A percentile compares a stretch with the other conserved stretches of the same genome.
phyloP scores from a whole-genome alignment of 1,140 invertebrate species.

The Dolichoris vasculosae region DNA sequence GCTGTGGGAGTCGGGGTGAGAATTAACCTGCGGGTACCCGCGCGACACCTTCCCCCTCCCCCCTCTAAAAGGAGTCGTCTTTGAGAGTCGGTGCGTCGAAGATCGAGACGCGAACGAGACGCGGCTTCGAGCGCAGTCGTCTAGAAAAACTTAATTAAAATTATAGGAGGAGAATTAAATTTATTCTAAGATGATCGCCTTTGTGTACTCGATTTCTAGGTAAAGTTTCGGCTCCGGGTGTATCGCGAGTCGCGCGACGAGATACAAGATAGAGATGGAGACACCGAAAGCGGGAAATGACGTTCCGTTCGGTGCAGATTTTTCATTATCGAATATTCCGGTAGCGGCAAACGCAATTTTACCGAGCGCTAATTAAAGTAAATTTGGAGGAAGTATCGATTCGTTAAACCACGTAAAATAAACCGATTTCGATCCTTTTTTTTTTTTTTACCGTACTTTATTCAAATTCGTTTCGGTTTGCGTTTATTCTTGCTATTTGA shows the following conservation, averaged over 20 bases:
- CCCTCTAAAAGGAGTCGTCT: too few relatives aligned
- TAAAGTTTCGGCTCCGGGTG: neutral
- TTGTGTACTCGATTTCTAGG: neutral
- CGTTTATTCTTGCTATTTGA: too few relatives aligned
- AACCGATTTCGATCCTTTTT: too few relatives aligned
- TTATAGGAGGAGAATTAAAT: neutral
- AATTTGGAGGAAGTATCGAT: neutral
- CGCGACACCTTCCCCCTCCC: conserved; percentile 47
- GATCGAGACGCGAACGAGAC: conserved; percentile 51
- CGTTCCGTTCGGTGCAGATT: neutral
- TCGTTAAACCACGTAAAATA: neutral
- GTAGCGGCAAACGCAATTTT: neutral
- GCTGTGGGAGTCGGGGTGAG: conserved; percentile 28
- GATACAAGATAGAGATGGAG: neutral
- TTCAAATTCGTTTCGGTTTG: too few relatives aligned
- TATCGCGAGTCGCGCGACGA: neutral
- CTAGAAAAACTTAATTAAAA: conserved; percentile 44
- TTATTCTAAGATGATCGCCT: neutral
- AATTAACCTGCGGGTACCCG: neutral
- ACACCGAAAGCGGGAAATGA: neutral
- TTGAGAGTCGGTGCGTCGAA: too few relatives aligned
- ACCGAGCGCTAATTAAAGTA: neutral
- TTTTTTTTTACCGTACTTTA: too few relatives aligned
- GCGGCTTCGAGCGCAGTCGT: neutral
- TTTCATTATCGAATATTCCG: neutral